Evolutionary conservation across 2,888 invertebrate genomes (phyloP).

Genomic region (Cosmorhoe ocellata): DNA sequence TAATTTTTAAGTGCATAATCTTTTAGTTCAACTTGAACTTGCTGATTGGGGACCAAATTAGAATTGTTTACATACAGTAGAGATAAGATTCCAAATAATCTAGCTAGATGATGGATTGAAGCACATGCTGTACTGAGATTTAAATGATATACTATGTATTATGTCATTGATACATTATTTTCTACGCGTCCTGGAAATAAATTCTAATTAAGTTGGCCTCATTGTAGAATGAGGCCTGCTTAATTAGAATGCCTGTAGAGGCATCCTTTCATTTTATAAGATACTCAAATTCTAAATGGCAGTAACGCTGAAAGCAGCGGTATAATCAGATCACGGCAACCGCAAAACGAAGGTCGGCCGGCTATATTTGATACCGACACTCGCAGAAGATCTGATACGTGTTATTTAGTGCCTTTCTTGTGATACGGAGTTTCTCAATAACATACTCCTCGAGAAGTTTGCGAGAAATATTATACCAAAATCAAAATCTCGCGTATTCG

Average conservation of each 20-base stretch:
- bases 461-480: neutral
- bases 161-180: too few species aligned
- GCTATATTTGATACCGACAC: slow-evolving; percentile 41
- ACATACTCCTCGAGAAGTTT: neutral
- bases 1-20: too few species aligned
- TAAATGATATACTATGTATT: too few species aligned
- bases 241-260: too few species aligned
- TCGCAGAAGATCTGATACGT: slow-evolving; percentile 29
- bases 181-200: neutral
- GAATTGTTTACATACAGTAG: too few species aligned
- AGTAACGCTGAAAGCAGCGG: slow-evolving; percentile 9
- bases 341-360: slow-evolving; percentile 46
- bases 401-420: slow-evolving; percentile 14
- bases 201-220: too few species aligned
- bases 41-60: too few species aligned
- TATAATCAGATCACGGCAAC: slow-evolving; percentile 39
- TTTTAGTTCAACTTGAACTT: too few species aligned
- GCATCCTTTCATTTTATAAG: too few species aligned
- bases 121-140: neutral
- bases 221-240: too few species aligned
- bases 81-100: neutral
- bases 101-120: neutral
- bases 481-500: neutral
- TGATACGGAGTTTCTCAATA: slow-evolving; percentile 1
- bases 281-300: neutral